Conservation (phyloP, 2,888 invertebrate genomes). For the Caenorhabditis afra region DNA sequence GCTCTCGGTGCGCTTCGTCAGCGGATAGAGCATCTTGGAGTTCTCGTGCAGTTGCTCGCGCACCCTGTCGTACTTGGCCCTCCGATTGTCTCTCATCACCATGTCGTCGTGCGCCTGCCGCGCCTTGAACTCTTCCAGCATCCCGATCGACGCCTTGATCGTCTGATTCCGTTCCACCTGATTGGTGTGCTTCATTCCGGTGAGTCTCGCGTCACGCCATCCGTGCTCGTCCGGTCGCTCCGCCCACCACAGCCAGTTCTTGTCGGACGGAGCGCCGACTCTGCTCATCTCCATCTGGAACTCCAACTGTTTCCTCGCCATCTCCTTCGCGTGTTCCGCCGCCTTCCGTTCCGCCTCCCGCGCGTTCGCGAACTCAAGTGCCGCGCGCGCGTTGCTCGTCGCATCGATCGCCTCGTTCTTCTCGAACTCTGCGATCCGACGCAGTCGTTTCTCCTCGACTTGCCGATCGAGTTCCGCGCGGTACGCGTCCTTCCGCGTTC, state of each 20-base stretch:
- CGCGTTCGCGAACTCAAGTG: slow-evolving; percentile 65
- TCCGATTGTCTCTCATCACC: slow-evolving; percentile 56
- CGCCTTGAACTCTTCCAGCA: slow-evolving; percentile 71
- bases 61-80: slow-evolving; percentile 59
- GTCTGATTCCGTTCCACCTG: slow-evolving; percentile 69
- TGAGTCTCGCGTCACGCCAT: slow-evolving; percentile 68
- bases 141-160: slow-evolving; percentile 67
- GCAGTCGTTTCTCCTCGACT: slow-evolving; percentile 61
- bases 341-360: slow-evolving; percentile 55
- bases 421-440: slow-evolving; percentile 60
- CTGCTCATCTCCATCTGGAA: slow-evolving; percentile 67
- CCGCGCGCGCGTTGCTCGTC: slow-evolving; percentile 66
- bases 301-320: slow-evolving; percentile 62
- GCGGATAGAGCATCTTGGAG: slow-evolving; percentile 61
- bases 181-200: slow-evolving; percentile 58
- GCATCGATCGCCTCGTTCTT: slow-evolving; percentile 65
- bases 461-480: slow-evolving; percentile 63
- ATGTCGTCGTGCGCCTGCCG: slow-evolving; percentile 65
- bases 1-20: slow-evolving; percentile 29
- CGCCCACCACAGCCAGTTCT: slow-evolving; percentile 69
- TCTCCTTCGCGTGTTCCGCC: slow-evolving; percentile 61
- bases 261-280: slow-evolving; percentile 54
- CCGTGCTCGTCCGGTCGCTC: slow-evolving; percentile 72
- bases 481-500: slow-evolving; percentile 56
- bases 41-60: slow-evolving; percentile 65